phyloP scores from a whole-genome alignment of 1,140 invertebrate species.

The Papilio dardanus region DNA sequence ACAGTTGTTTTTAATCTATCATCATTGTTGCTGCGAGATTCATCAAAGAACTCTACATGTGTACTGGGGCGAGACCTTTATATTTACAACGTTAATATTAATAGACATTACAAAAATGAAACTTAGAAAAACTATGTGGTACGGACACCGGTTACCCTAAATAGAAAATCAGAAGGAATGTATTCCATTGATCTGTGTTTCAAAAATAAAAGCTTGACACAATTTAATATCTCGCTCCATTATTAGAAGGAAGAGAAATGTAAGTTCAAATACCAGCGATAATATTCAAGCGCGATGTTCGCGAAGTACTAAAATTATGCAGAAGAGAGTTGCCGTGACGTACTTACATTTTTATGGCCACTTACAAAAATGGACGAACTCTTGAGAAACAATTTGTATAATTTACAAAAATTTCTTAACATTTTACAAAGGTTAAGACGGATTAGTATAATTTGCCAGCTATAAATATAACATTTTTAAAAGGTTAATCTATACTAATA shows the following conservation, averaged over 20 bases:
- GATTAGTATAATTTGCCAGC: neutral
- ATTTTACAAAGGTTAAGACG: neutral
- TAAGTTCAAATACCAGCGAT: neutral
- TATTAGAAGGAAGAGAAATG: neutral
- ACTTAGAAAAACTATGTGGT: too few relatives aligned
- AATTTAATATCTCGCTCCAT: neutral
- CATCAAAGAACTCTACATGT: neutral
- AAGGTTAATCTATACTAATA: too few relatives aligned
- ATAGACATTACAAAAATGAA: too few relatives aligned
- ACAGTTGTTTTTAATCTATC: conserved; percentile 1
- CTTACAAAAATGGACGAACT: conserved; percentile 22
- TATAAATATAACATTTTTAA: too few relatives aligned
- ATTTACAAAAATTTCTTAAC: neutral
- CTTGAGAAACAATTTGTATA: conserved; percentile 23
- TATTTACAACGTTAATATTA: neutral
- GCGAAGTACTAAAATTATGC: conserved; percentile 18
- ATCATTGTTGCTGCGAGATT: neutral
- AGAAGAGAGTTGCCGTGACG: conserved; percentile 20
- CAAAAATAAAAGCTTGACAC: neutral
- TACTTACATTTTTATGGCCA: conserved; percentile 23
- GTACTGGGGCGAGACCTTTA: neutral
- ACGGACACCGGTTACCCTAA: too few relatives aligned
- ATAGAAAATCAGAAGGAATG: too few relatives aligned
- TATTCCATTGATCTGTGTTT: neutral
- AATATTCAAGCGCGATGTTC: conserved; percentile 2